Percentiles rank a stretch among this genome's conserved stretches.
These are phyloP conservation scores for Listrodromus nycthemerus DNA, from an alignment of 2,888 invertebrate genomes.

Conservation along the genomic window DNA sequence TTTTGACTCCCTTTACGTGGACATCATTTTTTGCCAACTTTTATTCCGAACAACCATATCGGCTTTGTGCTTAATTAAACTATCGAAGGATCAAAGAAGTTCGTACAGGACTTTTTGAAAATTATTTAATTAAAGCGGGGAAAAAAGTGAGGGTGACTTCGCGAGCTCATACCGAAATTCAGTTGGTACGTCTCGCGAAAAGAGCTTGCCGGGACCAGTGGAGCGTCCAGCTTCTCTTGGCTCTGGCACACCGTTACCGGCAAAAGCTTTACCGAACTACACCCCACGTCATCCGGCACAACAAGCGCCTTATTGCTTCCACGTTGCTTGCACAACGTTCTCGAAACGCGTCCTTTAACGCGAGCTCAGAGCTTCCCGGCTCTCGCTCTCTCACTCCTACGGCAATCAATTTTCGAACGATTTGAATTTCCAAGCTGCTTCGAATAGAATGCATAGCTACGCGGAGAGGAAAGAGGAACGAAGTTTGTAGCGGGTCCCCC, in stretches of 20 bases:
- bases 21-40: constrained; percentile 14
- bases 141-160: too few species aligned
- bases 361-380: constrained; percentile 17
- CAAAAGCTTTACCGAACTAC: constrained; percentile 44
- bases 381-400: not conserved
- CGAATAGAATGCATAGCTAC: not conserved
- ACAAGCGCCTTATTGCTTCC: constrained; percentile 62
- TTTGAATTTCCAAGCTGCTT: constrained; percentile 52
- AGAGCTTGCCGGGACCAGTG: constrained; percentile 18
- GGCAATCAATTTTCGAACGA: constrained; percentile 55
- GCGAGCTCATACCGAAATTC: constrained; percentile 41
- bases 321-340: constrained; percentile 19
- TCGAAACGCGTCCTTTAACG: constrained; percentile 36
- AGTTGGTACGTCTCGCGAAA: constrained; percentile 37
- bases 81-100: too few species aligned
- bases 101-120: too few species aligned
- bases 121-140: too few species aligned
- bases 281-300: constrained; percentile 57
- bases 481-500: constrained; percentile 32
- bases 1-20: constrained; percentile 28
- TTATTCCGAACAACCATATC: too few species aligned
- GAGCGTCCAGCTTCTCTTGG: constrained; percentile 1
- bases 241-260: not conserved
- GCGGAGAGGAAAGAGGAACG: constrained; percentile 16
- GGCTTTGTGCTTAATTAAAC: too few species aligned